Percentiles rank a stretch among this genome's conserved stretches.
Evolutionary conservation across 1,140 invertebrate genomes (phyloP).

Genomic region (Drosophila kikkawai): DNA sequence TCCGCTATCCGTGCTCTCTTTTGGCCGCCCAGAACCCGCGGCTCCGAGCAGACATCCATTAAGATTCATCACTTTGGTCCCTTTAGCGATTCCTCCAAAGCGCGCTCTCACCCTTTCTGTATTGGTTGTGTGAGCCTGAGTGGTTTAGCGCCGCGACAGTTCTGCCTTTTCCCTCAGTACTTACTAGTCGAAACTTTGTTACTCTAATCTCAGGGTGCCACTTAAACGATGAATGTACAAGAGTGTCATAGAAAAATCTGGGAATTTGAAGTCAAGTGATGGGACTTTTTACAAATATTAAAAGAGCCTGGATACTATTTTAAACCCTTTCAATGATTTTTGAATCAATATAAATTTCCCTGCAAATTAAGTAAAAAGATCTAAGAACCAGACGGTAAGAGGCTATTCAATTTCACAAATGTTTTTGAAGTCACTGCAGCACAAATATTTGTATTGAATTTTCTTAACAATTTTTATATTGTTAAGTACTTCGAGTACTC

Average conservation of each 20-base stretch:
- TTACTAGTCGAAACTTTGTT: constrained; percentile 53
- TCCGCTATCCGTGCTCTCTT: constrained; percentile 1
- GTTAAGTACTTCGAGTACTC: neutral
- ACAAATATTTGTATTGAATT: neutral
- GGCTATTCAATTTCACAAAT: neutral
- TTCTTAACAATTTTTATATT: neutral
- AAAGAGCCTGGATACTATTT: neutral
- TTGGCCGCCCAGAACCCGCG: constrained; percentile 49
- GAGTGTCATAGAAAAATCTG: neutral
- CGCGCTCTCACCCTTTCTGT: constrained; percentile 24
- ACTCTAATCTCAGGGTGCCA: neutral
- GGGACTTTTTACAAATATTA: neutral
- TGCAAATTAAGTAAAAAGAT: neutral
- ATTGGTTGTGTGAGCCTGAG: constrained; percentile 74
- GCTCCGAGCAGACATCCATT: constrained; percentile 51
- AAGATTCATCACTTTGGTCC: constrained; percentile 43
- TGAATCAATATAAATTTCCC: neutral
- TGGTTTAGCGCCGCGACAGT: constrained; percentile 73
- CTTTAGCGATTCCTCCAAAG: neutral
- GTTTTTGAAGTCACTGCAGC: neutral
- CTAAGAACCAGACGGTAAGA: neutral
- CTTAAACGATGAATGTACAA: neutral
- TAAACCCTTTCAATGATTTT: neutral
- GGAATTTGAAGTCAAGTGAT: neutral
- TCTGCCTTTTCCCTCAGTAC: constrained; percentile 64